Conservation (phyloP, 2,888 invertebrate genomes). For the Plebejus melissa region DNA sequence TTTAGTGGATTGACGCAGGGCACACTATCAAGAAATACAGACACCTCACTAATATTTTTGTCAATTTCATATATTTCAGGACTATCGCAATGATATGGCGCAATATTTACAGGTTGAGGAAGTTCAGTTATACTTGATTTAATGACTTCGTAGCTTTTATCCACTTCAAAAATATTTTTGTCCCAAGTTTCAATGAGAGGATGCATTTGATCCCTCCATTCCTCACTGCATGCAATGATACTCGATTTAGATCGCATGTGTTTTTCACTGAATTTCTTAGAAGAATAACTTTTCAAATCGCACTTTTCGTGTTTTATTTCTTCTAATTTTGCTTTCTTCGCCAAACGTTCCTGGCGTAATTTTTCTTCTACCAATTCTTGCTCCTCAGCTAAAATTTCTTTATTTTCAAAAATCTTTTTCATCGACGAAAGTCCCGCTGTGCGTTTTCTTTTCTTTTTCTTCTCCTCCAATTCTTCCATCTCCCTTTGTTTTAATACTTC, state of each 20-base stretch:
- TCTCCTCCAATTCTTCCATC: slow-evolving; percentile 74
- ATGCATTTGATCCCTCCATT: slow-evolving; percentile 82
- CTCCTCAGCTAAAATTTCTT: slow-evolving; percentile 83
- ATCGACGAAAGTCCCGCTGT: slow-evolving; percentile 82
- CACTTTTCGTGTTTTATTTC: slow-evolving; percentile 68
- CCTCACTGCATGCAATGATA: slow-evolving; percentile 69
- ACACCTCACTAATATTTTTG: slow-evolving; percentile 72
- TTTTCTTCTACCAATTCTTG: slow-evolving; percentile 78
- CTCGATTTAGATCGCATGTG: slow-evolving; percentile 75
- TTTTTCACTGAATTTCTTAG: slow-evolving; percentile 69
- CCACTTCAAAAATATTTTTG: slow-evolving; percentile 82
- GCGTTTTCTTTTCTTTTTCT: slow-evolving; percentile 78
- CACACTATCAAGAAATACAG: slow-evolving; percentile 78
- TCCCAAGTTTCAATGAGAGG: slow-evolving; percentile 82
- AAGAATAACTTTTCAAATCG: slow-evolving; percentile 67
- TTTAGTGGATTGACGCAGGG: slow-evolving; percentile 81
- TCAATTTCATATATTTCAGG: slow-evolving; percentile 74
- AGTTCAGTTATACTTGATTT: slow-evolving; percentile 65
- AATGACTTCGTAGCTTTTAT: slow-evolving; percentile 67
- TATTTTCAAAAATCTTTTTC: slow-evolving; percentile 87
- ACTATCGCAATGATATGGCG: slow-evolving; percentile 66
- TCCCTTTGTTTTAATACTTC: slow-evolving; percentile 82
- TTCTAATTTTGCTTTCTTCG: slow-evolving; percentile 67
- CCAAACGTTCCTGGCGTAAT: slow-evolving; percentile 57
- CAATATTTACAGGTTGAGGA: slow-evolving; percentile 71